A percentile compares a stretch with the other conserved stretches of the same genome.
These are phyloP conservation scores for Champsocephalus esox DNA, from an alignment of 2,797 vertebrate species.

Conservation along the genomic window DNA sequence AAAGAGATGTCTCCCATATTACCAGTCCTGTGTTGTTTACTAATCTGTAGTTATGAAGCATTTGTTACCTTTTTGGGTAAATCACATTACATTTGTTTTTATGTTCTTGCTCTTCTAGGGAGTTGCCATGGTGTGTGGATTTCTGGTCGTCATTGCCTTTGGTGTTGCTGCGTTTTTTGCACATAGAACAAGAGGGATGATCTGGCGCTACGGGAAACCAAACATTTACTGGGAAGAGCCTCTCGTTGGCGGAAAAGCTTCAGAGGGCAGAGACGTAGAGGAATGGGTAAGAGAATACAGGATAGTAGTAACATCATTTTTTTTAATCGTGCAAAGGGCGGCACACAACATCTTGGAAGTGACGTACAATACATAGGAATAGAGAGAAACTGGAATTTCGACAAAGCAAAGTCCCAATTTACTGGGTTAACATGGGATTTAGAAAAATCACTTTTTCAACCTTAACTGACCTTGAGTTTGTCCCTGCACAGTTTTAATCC, in stretches of 20 bases:
- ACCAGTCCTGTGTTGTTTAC: not conserved
- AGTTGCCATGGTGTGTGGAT: constrained; percentile 90
- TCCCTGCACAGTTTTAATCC: constrained; percentile 59
- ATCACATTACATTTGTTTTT: not conserved
- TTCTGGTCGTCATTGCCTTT: constrained; percentile 87
- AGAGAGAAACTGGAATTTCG: too few relatives aligned
- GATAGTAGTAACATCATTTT: not conserved
- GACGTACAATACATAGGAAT: too few relatives aligned
- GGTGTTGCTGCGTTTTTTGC: constrained; percentile 87
- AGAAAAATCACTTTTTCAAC: constrained; percentile 44
- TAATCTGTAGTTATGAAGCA: not conserved
- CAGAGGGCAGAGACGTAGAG: constrained; percentile 90
- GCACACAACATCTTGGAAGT: too few relatives aligned
- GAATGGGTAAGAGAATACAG: constrained; percentile 88
- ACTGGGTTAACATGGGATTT: constrained; percentile 58
- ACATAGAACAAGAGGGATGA: constrained; percentile 88
- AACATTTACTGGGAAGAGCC: constrained; percentile 90
- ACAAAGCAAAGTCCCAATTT: constrained; percentile 5
- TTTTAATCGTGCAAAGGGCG: too few relatives aligned
- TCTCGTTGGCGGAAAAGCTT: constrained; percentile 67
- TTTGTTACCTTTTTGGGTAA: constrained; percentile 3
- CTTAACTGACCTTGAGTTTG: constrained; percentile 48
- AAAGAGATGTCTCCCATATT: not conserved
- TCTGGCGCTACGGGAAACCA: constrained; percentile 90
- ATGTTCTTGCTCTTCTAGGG: constrained; percentile 77